Base-by-base conservation (phyloP, 2,888 invertebrate genomes). In the Drosophila melanocephala region DNA sequence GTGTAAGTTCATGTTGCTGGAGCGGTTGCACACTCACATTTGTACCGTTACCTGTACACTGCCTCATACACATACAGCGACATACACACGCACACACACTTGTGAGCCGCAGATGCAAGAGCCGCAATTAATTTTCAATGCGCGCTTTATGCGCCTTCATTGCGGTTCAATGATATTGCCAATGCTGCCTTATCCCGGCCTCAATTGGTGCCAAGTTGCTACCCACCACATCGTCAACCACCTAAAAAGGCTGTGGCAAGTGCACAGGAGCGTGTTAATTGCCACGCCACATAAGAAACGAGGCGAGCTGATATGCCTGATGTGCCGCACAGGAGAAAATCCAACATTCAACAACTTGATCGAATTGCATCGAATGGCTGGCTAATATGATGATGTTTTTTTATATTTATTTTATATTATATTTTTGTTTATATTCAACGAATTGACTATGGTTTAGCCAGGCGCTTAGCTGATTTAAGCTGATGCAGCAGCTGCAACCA, bases 121-220 rank as follows among this genome's bases (percentile, higher is more conserved):
- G 75, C 71, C 74, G 90, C 87, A 90, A 87, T 87, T 87, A 89
- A 87, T 90, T 87, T 90, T 79, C 87, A 87, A 89, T 90, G 90
- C 60, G 64, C 72, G 79, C 87, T 87, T 88, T 86, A 84, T 88
- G 86, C 80, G 80, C 80, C 89, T 78, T 66, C 78, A 68, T 74
- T 83, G 78, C 78, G 76, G 66, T 64, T 70, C 72, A 66, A 63
- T 75, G 81, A 50, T 56, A 81, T 70, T 81, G 66, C 79, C 64
- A 71, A 66, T 76, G 65, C 59, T 72, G 71, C 64, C 62, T 63
- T 57, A 68, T 69, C 50, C 70, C 56, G 44, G 51, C 35, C 42
- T 55, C 47, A 44, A 32, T 32, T 28, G 63, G 42, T 7, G 42
- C 75, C 72, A 66, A 71, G 65, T 71, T 72, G 58, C 30, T 22